phyloP scores from a whole-genome alignment of 2,113 vertebrate species.

The Merops nubicus region DNA sequence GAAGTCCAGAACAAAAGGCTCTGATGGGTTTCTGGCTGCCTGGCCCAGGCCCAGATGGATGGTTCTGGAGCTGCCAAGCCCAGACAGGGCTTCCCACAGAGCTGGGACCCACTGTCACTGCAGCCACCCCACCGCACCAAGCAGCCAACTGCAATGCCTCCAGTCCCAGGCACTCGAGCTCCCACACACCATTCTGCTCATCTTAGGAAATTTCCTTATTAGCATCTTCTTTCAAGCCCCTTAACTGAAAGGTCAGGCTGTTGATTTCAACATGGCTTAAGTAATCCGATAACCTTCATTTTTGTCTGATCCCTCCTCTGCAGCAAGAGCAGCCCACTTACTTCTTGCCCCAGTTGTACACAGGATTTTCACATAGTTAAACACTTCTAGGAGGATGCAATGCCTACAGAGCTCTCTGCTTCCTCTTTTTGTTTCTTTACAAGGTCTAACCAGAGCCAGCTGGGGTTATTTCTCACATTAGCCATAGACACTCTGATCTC shows the following conservation, averaged over 20 bases:
- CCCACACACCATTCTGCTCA: background rate
- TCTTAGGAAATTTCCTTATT: background rate
- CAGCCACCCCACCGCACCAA: background rate
- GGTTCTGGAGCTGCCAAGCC: background rate
- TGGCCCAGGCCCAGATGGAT: background rate
- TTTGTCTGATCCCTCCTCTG: background rate
- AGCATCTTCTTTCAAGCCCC: background rate
- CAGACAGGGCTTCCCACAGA: background rate
- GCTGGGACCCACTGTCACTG: background rate
- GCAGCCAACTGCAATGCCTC: background rate
- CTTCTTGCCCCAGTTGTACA: background rate
- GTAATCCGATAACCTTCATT: background rate
- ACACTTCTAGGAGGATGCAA: background rate
- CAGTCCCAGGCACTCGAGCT: background rate
- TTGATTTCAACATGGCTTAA: background rate
- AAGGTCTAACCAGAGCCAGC: background rate
- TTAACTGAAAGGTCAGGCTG: background rate
- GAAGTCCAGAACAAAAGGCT: background rate
- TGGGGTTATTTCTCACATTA: background rate
- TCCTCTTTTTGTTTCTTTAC: background rate
- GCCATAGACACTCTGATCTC: background rate
- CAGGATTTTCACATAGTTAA: background rate
- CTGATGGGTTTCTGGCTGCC: background rate
- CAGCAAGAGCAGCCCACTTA: background rate
- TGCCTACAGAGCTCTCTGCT: background rate